These are phyloP conservation scores for Invenusta paracnida DNA, from an alignment of 2,888 invertebrate genomes.

Conservation along the genomic window DNA sequence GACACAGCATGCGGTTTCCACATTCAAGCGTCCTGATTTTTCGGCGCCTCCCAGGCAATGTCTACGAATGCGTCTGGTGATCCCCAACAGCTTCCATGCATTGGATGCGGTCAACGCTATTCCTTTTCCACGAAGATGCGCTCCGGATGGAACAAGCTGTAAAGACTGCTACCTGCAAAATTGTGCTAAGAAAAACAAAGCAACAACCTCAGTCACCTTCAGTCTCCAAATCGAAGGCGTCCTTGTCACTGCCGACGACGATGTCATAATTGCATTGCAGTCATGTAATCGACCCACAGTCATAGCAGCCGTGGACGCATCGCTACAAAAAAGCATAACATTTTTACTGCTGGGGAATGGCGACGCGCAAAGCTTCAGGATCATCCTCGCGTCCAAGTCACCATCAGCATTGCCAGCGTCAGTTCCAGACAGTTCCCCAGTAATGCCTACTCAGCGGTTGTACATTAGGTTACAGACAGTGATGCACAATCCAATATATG, in stretches of 20 bases:
- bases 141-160: neutral
- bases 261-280: too few species aligned
- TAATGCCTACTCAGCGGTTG: neutral
- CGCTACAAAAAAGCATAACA: neutral
- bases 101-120: neutral
- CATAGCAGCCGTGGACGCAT: neutral
- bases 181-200: neutral
- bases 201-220: neutral
- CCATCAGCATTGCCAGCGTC: too few species aligned
- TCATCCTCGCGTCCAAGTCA: neutral
- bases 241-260: too few species aligned
- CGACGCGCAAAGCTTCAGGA: neutral
- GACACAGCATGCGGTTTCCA: neutral
- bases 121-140: neutral
- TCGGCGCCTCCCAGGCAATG: neutral
- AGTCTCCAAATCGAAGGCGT: neutral
- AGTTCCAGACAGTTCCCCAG: neutral
- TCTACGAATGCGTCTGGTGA: neutral
- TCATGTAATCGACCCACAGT: neutral
- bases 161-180: neutral
- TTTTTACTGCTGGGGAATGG: neutral
- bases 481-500: neutral
- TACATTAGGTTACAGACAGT: too few species aligned
- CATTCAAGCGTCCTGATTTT: neutral
- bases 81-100: neutral